phyloP scores from a whole-genome alignment of 2,113 vertebrate species.

The Oncorhynchus mykiss region DNA sequence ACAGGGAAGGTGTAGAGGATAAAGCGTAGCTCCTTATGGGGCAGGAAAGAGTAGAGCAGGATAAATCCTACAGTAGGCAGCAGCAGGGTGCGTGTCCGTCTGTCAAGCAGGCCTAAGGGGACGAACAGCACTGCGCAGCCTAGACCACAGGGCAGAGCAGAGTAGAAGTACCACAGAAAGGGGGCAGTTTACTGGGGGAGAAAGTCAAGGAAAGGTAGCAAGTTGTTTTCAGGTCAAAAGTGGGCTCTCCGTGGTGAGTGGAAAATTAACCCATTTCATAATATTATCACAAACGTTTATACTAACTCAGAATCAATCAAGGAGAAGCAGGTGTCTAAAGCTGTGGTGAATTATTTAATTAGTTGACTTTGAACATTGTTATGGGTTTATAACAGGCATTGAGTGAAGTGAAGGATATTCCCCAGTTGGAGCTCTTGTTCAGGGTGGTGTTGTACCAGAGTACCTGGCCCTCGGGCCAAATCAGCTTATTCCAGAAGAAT shows the following conservation, averaged over 20 bases:
- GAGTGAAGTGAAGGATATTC: conserved; percentile 85
- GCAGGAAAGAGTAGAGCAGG: conserved; percentile 88
- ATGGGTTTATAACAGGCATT: neutral
- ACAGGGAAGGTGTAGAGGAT: conserved; percentile 90
- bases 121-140: conserved; percentile 84
- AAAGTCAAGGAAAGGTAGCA: conserved; percentile 74
- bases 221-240: neutral
- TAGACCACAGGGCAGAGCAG: conserved; percentile 87
- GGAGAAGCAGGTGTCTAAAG: too few species aligned
- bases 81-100: conserved; percentile 74
- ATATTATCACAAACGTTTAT: too few species aligned
- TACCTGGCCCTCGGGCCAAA: conserved; percentile 95
- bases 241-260: neutral
- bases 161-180: conserved; percentile 96
- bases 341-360: neutral
- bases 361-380: neutral
- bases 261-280: neutral
- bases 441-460: conserved; percentile 93
- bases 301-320: too few species aligned
- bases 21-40: conserved; percentile 95
- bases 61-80: conserved; percentile 83
- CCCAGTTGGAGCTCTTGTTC: conserved; percentile 95
- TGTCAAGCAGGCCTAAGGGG: conserved; percentile 83
- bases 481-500: conserved; percentile 83
- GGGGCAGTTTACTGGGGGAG: conserved; percentile 80